Evolutionary conservation across 1,140 invertebrate species (phyloP).

Genomic region (Neodiprion pinetum): DNA sequence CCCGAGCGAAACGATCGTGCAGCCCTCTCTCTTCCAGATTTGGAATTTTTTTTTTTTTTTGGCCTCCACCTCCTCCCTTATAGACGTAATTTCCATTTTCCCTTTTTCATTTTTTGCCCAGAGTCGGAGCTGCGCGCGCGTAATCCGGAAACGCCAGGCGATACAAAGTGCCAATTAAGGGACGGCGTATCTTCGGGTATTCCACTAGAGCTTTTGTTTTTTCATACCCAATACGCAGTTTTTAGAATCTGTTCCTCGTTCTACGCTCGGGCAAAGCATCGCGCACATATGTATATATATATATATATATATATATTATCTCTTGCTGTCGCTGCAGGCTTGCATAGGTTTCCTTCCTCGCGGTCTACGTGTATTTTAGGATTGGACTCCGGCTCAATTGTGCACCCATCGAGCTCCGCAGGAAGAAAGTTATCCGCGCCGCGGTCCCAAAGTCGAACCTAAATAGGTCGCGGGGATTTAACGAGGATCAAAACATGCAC

Average conservation of each 20-base stretch:
- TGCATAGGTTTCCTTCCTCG: neutral
- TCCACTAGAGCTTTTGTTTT: constrained; percentile 31
- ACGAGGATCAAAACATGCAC: no score
- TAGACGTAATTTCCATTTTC: neutral
- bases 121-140: neutral
- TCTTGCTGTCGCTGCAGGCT: neutral
- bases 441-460: no score
- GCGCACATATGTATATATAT: no score
- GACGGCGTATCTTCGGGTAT: constrained; percentile 34
- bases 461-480: no score
- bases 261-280: neutral
- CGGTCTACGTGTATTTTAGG: neutral
- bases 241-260: neutral
- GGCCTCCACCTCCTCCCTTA: neutral
- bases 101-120: constrained; percentile 2
- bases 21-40: neutral
- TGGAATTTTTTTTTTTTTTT: constrained; percentile 10
- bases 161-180: constrained; percentile 53
- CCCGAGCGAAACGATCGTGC: neutral
- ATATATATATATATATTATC: no score
- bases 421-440: neutral
- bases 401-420: neutral
- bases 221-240: neutral
- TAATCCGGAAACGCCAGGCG: constrained; percentile 40
- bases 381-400: neutral